Evolutionary conservation across 1,140 invertebrate genomes (phyloP), one percentile per base, ranked within the genome.

Genomic region (Drosophila ercepeae): DNA sequence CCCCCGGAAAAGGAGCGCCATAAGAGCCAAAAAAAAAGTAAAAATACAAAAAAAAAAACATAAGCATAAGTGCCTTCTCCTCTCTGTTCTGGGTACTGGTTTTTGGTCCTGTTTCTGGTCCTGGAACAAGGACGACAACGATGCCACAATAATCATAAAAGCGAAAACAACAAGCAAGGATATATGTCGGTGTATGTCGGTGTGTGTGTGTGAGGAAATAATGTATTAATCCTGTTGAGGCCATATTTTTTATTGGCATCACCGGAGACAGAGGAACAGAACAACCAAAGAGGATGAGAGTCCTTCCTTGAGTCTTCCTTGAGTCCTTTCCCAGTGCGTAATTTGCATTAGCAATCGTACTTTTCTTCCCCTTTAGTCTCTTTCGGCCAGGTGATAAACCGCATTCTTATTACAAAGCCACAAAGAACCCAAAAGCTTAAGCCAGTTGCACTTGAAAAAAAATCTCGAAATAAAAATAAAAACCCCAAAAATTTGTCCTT

Each of bases 211-310:
- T 55, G 45, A 18, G 25, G 77, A 89, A 84, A 75, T 89, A 89
- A 89, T 89, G 86, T 89, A 89, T 89, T 89, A 89, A 89, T 89
- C 86, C 86, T 83, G 86, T 89, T 81, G 84, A 89, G 86, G 84
- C 86, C 86, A 89, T 89, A 89, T 89, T 89, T 89, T 89, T 89
- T 84, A 89, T 89, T 89, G 78, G 76, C 74, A 54, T 58, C 57
- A 51, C 16, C 49, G 21, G 29, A 21, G 36, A n/a, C n/a, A 27
- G n/a, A n/a, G n/a, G n/a, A n/a, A n/a, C n/a, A n/a, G n/a, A n/a
- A n/a, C n/a, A n/a, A n/a, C n/a, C 8, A 4, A 16, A 7, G 13
- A 54, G 36, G n/a, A 4, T 4, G 41, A 23, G 45, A 25, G 16
- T 60, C 45, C 48, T 13, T 25, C 11, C 18, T 19, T 32, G 44